phyloP scores from a whole-genome alignment of 30 jellyfish, hydroid and myxozoan genomes.

The Turritopsis dohrnii region DNA sequence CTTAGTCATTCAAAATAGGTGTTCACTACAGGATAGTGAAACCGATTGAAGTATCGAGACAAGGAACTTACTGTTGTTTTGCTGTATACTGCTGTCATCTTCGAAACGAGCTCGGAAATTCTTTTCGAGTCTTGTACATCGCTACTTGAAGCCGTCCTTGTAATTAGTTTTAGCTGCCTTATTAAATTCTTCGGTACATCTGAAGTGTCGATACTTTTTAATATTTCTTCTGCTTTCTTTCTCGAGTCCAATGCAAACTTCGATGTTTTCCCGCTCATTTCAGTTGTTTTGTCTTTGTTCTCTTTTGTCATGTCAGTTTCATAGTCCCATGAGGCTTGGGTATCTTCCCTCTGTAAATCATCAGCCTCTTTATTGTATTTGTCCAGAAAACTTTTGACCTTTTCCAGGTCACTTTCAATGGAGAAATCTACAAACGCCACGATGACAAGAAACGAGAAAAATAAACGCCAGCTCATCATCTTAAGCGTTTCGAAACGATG shows the following conservation, averaged over 20 bases:
- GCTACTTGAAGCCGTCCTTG: conserved; percentile 55
- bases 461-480: background rate
- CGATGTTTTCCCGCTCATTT: conserved; percentile 37
- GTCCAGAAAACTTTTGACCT: conserved; percentile 38
- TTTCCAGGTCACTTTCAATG: background rate
- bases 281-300: conserved; percentile 35
- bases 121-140: conserved; percentile 33
- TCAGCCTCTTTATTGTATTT: conserved; percentile 61
- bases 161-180: conserved; percentile 65
- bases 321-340: conserved; percentile 50
- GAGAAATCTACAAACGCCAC: background rate
- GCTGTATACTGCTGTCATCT: conserved; percentile 64
- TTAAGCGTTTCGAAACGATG: background rate
- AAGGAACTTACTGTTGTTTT: conserved; percentile 45
- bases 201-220: conserved; percentile 17
- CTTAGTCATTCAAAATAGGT: background rate
- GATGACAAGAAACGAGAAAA: background rate
- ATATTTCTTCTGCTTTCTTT: conserved; percentile 42
- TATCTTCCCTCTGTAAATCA: conserved; percentile 31
- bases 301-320: conserved; percentile 41
- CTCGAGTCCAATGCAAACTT: conserved; percentile 22
- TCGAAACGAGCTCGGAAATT: conserved; percentile 40
- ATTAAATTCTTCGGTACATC: conserved; percentile 36
- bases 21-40: background rate
- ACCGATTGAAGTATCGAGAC: background rate